Evolutionary conservation across 92 coral and sea anemone genomes (phyloP).

Genomic region (Umimayanthus chanpuru): DNA sequence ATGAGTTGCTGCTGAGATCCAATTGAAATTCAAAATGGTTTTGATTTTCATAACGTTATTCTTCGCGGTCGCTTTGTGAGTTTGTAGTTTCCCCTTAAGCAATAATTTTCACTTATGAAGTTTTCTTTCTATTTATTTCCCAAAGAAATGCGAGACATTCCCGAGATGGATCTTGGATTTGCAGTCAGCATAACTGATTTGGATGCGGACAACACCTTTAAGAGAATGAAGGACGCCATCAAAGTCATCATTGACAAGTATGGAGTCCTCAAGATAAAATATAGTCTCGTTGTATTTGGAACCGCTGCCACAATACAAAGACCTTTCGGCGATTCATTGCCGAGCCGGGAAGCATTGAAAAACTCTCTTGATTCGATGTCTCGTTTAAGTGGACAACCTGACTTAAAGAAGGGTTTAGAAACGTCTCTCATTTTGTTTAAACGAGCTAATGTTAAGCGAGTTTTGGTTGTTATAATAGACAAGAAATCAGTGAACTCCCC

Average conservation of each 20-base stretch:
- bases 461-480: conserved; percentile 70
- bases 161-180: conserved; percentile 72
- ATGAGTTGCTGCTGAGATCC: too few relatives aligned
- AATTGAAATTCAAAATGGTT: too few relatives aligned
- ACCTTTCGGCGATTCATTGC: conserved; percentile 47
- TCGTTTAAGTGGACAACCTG: conserved; percentile 50
- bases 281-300: conserved; percentile 73
- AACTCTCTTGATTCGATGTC: conserved; percentile 46
- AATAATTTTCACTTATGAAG: background rate
- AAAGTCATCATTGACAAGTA: conserved; percentile 77
- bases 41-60: too few relatives aligned
- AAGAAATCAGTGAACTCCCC: conserved; percentile 43
- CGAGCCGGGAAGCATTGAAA: conserved; percentile 31
- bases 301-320: conserved; percentile 46
- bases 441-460: conserved; percentile 67
- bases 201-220: conserved; percentile 62
- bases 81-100: too few relatives aligned
- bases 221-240: conserved; percentile 75
- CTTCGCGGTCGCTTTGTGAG: too few relatives aligned
- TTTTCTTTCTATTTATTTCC: background rate
- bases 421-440: conserved; percentile 57
- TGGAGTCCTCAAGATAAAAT: conserved; percentile 62
- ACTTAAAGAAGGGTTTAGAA: conserved; percentile 70
- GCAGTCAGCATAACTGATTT: conserved; percentile 68
- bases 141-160: conserved; percentile 40